A percentile compares a stretch with the other conserved stretches of the same genome.
phyloP scores from a whole-genome alignment of 2,888 invertebrate genomes.

The Morpho achilles region DNA sequence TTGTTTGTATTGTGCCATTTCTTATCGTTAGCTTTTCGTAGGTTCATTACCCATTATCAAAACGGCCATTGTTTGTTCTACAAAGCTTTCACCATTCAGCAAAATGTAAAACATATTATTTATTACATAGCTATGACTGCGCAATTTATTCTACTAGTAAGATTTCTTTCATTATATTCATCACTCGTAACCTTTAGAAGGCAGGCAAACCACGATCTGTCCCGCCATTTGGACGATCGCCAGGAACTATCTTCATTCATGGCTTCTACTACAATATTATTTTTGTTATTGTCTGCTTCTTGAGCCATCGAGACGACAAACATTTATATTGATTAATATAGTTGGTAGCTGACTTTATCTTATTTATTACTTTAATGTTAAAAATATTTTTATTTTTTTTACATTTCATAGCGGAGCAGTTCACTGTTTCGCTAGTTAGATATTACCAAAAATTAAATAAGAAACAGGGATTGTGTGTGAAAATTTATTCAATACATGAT shows the following conservation, averaged over 20 bases:
- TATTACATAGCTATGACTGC: conserved; percentile 3
- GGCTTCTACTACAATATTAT: conserved; percentile 30
- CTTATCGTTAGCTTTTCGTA: no score
- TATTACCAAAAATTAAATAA: no score
- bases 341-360: no score
- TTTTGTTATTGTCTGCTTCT: conserved; percentile 24
- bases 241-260: conserved; percentile 48
- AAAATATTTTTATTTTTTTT: no score
- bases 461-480: no score
- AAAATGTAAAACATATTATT: conserved; percentile 1
- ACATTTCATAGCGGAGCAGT: no score
- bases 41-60: not conserved
- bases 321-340: no score
- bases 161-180: conserved; percentile 52
- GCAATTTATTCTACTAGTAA: conserved; percentile 35
- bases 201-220: conserved; percentile 40
- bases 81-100: conserved; percentile 1
- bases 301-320: conserved; percentile 9
- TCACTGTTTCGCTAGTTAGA: no score
- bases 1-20: no score
- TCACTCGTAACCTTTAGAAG: conserved; percentile 63
- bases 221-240: conserved; percentile 48
- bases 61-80: conserved; percentile 1
- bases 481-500: no score
- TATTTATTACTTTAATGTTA: no score